A percentile compares a stretch with the other conserved stretches of the same genome.
Evolutionary conservation across 2,888 invertebrate genomes (phyloP).

Genomic region (Sturmia bella): DNA sequence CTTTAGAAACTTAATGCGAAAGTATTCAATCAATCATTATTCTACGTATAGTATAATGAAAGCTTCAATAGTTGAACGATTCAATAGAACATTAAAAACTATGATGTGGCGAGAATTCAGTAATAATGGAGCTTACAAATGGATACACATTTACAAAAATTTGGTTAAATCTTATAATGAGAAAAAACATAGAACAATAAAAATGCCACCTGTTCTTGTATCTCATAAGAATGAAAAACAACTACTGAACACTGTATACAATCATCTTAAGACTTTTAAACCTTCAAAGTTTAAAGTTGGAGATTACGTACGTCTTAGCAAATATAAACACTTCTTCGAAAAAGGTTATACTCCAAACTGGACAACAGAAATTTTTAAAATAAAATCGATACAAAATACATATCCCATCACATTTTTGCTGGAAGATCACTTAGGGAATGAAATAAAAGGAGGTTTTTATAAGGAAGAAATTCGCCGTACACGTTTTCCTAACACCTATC

Average conservation of each 20-base stretch:
- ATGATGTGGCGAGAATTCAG: too few relatives aligned
- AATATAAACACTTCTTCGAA: conserved; percentile 5
- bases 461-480: conserved; percentile 75
- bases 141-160: not conserved
- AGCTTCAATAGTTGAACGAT: not conserved
- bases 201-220: not conserved
- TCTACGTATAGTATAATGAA: not conserved
- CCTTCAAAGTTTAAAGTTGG: not conserved
- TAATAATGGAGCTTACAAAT: not conserved
- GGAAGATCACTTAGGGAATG: conserved; percentile 62
- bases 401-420: too few relatives aligned
- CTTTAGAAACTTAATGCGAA: too few relatives aligned
- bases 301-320: not conserved
- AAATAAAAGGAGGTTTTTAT: conserved; percentile 76
- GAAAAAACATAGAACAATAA: not conserved
- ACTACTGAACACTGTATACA: not conserved
- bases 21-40: not conserved
- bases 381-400: too few relatives aligned
- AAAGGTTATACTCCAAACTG: conserved; percentile 2
- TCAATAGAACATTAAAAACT: too few relatives aligned
- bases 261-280: not conserved
- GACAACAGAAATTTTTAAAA: conserved; percentile 1
- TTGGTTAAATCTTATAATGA: not conserved
- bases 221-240: not conserved
- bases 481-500: conserved; percentile 74